Conservation (phyloP, 2,888 invertebrate species). For the Caenorhabditis plicata region DNA sequence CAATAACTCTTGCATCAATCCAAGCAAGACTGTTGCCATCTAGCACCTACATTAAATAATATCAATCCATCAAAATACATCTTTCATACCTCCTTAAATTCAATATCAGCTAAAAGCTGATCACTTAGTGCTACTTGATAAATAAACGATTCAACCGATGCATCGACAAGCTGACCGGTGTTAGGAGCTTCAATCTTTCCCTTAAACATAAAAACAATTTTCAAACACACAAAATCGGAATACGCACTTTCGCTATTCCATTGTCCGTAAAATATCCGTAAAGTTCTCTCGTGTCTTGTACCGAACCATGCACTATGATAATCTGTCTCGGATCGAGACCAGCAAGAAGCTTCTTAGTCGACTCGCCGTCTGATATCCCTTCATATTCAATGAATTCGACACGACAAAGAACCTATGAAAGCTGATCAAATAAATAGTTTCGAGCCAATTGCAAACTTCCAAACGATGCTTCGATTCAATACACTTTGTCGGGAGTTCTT, state of each 20-base stretch:
- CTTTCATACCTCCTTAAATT: slow-evolving; percentile 15
- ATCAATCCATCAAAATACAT: not conserved
- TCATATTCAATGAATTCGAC: slow-evolving; percentile 89
- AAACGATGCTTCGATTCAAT: slow-evolving; percentile 52
- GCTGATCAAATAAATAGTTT: no score
- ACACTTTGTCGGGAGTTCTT: slow-evolving; percentile 65
- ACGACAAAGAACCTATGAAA: slow-evolving; percentile 51
- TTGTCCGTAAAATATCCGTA: slow-evolving; percentile 68
- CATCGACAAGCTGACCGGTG: slow-evolving; percentile 80
- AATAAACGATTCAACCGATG: slow-evolving; percentile 94
- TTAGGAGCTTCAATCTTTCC: slow-evolving; percentile 78
- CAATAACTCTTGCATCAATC: slow-evolving; percentile 71
- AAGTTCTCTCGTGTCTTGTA: slow-evolving; percentile 75
- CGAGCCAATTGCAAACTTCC: slow-evolving; percentile 56
- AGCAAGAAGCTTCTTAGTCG: slow-evolving; percentile 75
- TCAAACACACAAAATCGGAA: no score
- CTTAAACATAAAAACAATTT: slow-evolving; percentile 21
- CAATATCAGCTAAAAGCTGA: slow-evolving; percentile 30
- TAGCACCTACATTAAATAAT: slow-evolving; percentile 72
- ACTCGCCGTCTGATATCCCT: slow-evolving; percentile 76
- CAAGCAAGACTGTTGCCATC: slow-evolving; percentile 91
- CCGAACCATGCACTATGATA: slow-evolving; percentile 77
- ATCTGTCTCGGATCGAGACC: slow-evolving; percentile 65
- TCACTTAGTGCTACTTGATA: slow-evolving; percentile 77
- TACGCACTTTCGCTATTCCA: slow-evolving; percentile 36